phyloP scores from a whole-genome alignment of 1,140 invertebrate species.

The Steinernema feltiae region DNA sequence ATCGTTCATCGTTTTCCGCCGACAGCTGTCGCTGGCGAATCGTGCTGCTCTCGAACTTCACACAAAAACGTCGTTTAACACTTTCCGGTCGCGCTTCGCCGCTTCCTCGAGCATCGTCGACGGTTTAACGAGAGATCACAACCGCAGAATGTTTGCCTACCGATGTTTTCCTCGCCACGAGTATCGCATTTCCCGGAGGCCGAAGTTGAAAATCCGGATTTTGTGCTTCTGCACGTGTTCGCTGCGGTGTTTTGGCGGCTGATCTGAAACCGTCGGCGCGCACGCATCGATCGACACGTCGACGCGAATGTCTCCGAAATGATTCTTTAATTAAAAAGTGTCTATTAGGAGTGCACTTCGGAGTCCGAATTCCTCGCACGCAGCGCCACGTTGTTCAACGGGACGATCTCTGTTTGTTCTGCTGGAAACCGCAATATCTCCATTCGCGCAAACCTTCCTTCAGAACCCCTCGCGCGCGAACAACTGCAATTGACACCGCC shows the following conservation, averaged over 20 bases:
- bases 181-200: too few relatives aligned
- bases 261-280: too few relatives aligned
- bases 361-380: neutral
- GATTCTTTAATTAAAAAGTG: too few relatives aligned
- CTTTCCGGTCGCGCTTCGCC: neutral
- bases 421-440: constrained; percentile 1
- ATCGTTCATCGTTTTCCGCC: neutral
- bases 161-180: too few relatives aligned
- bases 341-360: neutral
- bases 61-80: constrained; percentile 7
- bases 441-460: neutral
- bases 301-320: too few relatives aligned
- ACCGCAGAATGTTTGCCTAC: too few relatives aligned
- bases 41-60: neutral
- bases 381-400: neutral
- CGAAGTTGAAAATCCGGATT: neutral
- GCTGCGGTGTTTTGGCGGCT: too few relatives aligned
- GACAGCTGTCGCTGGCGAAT: neutral
- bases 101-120: neutral
- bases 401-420: neutral
- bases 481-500: constrained; percentile 7
- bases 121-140: neutral
- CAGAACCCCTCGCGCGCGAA: neutral
- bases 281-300: too few relatives aligned
- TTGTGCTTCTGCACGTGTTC: neutral